Base-by-base conservation (phyloP, 2,113 vertebrate species). In the Mesocricetus auratus region DNA sequence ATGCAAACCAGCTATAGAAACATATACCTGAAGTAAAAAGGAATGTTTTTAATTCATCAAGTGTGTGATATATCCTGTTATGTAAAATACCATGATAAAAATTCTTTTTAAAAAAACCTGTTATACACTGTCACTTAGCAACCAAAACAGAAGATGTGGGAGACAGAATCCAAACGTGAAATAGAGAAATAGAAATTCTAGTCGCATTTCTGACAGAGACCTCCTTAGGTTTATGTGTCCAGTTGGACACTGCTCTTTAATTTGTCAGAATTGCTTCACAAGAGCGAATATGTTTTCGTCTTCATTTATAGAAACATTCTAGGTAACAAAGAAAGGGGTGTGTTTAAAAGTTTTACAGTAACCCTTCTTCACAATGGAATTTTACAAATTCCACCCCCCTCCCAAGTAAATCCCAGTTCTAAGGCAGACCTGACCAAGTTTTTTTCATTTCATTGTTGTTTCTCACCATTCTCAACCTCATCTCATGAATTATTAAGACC, bases 241-340 rank as follows among this genome's bases (percentile, higher is more conserved):
- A 45, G 50, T 93, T 45, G 7, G 11, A 66, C 45, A 79, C 15
- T 26, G 3, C 17, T 39, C 69, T 89, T 69, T 95, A n/a, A 45
- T 93, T 56, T 71, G 60, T n/a, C 88, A 17, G 33, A 93, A 97
- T 93, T 93, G 42, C 77, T 91, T 58, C 58, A 73, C 45, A 56
- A 4, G 0, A 36, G 81, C 39, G 68, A 89, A 73, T 73, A 12
- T 64, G 64, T 13, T 92, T 71, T 68, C 75, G 77, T 71, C 29
- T 3, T 91, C 42, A 31, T 81, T 91, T 75, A 71, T 3, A 79
- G 71, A 83, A 90, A 50, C 9, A 0, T 81, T 90, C 71, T 90
- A 42, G 58, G 53, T 68, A 62, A 79, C 33, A 82, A 77, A 78
- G 89, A 87, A n/a, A 92, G 5, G 3, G n/a, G 66, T 33, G 29